These are phyloP conservation scores for Nasonovia ribisnigri DNA, from an alignment of 2,888 invertebrate genomes.

Conservation along the genomic window DNA sequence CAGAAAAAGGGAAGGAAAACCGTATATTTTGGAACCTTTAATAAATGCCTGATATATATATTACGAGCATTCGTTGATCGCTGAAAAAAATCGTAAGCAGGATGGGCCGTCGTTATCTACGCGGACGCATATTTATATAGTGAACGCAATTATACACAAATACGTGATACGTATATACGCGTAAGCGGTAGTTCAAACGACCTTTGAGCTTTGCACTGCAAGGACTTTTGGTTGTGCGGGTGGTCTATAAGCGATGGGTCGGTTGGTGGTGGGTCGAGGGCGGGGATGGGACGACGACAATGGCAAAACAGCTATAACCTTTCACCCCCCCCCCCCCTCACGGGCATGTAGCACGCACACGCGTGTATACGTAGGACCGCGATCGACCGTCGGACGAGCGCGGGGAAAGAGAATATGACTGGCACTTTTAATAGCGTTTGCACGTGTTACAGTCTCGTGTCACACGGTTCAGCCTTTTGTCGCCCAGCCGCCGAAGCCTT, in stretches of 20 bases:
- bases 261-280: background rate
- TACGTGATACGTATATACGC: background rate
- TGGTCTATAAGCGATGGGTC: background rate
- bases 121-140: background rate
- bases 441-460: conserved; percentile 64
- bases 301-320: conserved; percentile 49
- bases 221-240: conserved; percentile 12
- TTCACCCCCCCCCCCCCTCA: background rate
- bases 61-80: background rate
- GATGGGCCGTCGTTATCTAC: background rate
- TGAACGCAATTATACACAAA: background rate
- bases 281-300: background rate
- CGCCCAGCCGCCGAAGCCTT: conserved; percentile 61
- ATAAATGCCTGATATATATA: background rate
- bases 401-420: conserved; percentile 59
- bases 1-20: background rate
- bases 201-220: conserved; percentile 29
- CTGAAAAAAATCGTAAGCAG: background rate
- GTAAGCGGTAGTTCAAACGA: background rate
- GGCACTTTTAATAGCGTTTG: conserved; percentile 64
- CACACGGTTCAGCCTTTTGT: conserved; percentile 63
- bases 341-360: background rate
- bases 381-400: background rate
- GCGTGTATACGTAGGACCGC: background rate
- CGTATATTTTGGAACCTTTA: background rate